Percentiles rank a stretch among this genome's conserved stretches.
phyloP scores from a whole-genome alignment of 2,113 vertebrate genomes.

The Phocoena sinus region DNA sequence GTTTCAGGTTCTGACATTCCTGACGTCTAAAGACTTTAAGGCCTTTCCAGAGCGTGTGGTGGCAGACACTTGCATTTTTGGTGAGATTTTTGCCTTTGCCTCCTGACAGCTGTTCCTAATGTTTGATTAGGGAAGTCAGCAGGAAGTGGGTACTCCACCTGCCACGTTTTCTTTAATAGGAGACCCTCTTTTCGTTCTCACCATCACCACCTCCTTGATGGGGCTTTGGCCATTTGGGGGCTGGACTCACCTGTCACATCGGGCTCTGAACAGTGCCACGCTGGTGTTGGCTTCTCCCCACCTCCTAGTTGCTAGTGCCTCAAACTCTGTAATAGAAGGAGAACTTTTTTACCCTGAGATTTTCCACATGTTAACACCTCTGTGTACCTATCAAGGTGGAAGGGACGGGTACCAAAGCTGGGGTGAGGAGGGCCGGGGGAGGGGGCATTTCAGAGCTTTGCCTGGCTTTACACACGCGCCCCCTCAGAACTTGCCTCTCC shows the following conservation, averaged over 20 bases:
- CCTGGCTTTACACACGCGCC: accelerated
- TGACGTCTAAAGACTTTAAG: not conserved
- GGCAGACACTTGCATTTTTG: not conserved
- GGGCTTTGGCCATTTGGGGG: not conserved
- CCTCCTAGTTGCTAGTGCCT: not conserved
- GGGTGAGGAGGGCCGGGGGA: not conserved
- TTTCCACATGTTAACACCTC: not conserved
- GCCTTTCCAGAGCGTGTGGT: not conserved
- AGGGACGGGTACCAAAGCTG: too few relatives aligned
- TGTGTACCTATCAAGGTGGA: not conserved
- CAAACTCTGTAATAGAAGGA: not conserved
- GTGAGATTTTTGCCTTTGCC: not conserved
- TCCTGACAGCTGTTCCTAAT: accelerated
- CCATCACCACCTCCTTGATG: too few relatives aligned
- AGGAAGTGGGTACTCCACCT: accelerated
- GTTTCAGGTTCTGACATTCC: not conserved
- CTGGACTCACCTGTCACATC: not conserved
- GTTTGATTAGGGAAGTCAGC: not conserved
- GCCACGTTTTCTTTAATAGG: not conserved
- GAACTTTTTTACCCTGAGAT: not conserved
- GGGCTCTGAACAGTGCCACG: not conserved
- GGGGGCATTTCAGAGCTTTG: not conserved
- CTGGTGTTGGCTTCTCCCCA: too few relatives aligned
- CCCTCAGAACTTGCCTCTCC: not conserved
- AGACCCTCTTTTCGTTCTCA: not conserved